Conservation (phyloP, 2,797 vertebrate species). For the Strix occidentalis region DNA sequence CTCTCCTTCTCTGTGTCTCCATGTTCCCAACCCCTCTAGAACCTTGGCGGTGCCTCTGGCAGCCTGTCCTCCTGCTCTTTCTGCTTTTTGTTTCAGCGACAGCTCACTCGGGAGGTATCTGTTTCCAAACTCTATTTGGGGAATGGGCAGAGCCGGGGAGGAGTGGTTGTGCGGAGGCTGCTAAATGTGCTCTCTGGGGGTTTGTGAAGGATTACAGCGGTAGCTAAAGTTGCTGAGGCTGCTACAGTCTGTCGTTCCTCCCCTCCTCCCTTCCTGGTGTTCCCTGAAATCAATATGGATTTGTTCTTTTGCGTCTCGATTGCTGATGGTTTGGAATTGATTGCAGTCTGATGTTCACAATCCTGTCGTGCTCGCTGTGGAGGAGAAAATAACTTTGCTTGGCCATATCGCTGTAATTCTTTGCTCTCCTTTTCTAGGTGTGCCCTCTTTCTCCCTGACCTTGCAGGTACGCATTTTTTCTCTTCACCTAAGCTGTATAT, state of each 20-base stretch:
- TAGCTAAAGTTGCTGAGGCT: background rate
- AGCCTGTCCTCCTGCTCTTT: background rate
- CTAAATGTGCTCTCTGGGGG: background rate
- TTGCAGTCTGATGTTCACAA: background rate
- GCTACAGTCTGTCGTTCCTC: background rate
- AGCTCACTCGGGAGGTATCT: background rate
- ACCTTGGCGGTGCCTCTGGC: fast-evolving
- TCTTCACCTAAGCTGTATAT: background rate
- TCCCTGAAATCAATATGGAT: background rate
- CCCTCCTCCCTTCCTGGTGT: background rate
- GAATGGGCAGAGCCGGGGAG: background rate
- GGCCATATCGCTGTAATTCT: background rate
- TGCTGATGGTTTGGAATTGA: background rate
- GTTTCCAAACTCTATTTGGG: background rate
- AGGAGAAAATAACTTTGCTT: background rate
- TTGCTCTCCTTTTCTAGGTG: background rate
- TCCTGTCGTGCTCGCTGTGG: background rate
- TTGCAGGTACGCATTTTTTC: background rate
- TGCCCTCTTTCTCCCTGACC: background rate
- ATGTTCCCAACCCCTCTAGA: background rate
- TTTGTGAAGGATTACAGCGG: background rate
- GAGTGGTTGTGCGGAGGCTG: background rate
- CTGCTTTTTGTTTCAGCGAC: background rate
- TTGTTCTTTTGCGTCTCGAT: background rate
- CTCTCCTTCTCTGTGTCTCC: background rate